A percentile compares a stretch with the other conserved stretches of the same genome.
Evolutionary conservation across 2,113 vertebrate species (phyloP).

Genomic region (Aspidoscelis tigris): DNA sequence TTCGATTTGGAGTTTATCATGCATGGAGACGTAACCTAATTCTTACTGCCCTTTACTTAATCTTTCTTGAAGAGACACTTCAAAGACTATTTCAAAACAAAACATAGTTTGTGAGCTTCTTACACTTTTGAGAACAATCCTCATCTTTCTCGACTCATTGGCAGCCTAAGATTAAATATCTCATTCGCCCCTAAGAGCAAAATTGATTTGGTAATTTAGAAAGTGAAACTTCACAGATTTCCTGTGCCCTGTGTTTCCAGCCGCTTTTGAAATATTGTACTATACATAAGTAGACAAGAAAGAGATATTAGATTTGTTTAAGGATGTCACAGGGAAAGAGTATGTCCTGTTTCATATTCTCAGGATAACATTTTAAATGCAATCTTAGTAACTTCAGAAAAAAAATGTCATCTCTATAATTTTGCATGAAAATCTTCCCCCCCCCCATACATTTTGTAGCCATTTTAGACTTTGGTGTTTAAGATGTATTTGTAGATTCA

Average conservation of each 20-base stretch:
- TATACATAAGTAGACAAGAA: conserved; percentile 12
- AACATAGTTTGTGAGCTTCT: conserved; percentile 12
- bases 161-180: conserved; percentile 20
- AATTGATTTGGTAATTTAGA: conserved; percentile 11
- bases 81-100: not conserved
- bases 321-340: not conserved
- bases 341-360: not conserved
- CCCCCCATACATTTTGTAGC: not conserved
- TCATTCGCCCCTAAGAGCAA: not conserved
- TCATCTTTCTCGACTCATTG: not conserved
- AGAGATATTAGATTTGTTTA: not conserved
- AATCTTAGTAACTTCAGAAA: not conserved
- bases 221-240: not conserved
- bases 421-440: not conserved
- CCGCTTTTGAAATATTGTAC: not conserved
- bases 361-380: not conserved
- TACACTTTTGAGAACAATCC: not conserved
- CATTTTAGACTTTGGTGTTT: not conserved
- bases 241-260: not conserved
- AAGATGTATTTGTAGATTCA: not conserved
- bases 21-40: not conserved
- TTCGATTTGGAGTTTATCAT: too few relatives aligned
- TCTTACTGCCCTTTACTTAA: conserved; percentile 1
- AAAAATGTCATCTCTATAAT: not conserved
- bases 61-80: not conserved